Evolutionary conservation across 2,113 vertebrate species (phyloP), one percentile per base, ranked within the genome.

Genomic region (Rattus rattus): DNA sequence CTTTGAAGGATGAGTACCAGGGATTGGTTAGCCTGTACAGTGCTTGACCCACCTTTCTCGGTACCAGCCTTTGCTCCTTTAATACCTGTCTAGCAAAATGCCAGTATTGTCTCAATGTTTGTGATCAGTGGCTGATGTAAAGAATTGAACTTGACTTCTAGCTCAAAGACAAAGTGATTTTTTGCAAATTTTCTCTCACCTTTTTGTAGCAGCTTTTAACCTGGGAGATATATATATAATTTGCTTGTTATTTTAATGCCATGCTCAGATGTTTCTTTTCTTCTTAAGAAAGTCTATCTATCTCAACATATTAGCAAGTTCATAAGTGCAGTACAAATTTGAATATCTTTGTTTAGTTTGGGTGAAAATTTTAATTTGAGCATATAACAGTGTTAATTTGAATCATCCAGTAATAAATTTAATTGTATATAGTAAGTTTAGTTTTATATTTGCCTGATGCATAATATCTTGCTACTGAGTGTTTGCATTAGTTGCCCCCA

Each of bases 301-400:
- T 63, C 28, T 77, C 47, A 81, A 90, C 81, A 87, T 76, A 73
- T 85, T 91, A 83, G n/a, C 90, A 33, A 80, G 73, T 65, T 94
- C 30, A 92, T 13, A 77, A 17, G 49, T 72, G 26, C n/a, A 83
- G 39, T 47, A 12, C 52, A 88, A 59, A 65, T 83, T 83, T 54
- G 7, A 94, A 52, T 76, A 28, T 56, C 14, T 80, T 85, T n/a
- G 63, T 80, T 94, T 91, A 43, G 52, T 79, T 59, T 75, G 79
- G 20, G 20, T 65, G 16, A 85, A 83, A 69, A 67, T 33, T 81
- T 43, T 65, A 70, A 80, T 86, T 79, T 79, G 84, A 90, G 56
- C 52, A n/a, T 81, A 52, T 26, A 59, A 14, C 80, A 59, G 20
- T 30, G 4, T 88, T 88, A 63, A 43, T 89, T 90, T 81, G 56